Evolutionary conservation across 2,888 invertebrate species (phyloP), one percentile per base, ranked within the genome.

Genomic region (Cepaea hortensis): DNA sequence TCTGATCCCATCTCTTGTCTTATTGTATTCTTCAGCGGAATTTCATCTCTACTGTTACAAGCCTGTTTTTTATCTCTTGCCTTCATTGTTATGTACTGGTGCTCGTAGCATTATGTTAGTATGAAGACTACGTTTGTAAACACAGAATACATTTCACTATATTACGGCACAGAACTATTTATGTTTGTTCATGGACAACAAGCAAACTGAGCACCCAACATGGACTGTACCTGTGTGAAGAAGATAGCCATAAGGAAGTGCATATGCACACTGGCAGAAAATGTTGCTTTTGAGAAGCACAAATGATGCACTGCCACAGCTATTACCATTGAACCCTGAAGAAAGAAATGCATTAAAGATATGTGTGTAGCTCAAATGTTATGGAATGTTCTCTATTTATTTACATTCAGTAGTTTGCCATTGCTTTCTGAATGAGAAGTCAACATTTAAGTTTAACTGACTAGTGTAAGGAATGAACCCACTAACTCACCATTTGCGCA

Each of bases 201-300:
- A 13, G 9, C 55, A 48, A 15, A 50, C 13, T n/a, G 35, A 77
- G 13, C 1, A 50, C 13, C 3, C 48, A 20, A 9, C 85, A 55
- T 6, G 55, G 55, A 55, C 55, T 55, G 55, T 88, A 94, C 94
- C 91, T 93, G 92, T 48, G 93, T 92, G 46, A 92, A 92, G 88
- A 93, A 90, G 82, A 92, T 89, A 72, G 93, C 93, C 89, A 94
- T 93, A 86, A 91, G 90, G 91, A 93, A 91, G 87, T 94, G 94
- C 93, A 93, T 93, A 82, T 93, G 90, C 18, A 94, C 91, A 87
- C 92, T 92, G 88, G 93, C 92, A 65, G 93, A 90, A 88, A 94
- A 93, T 90, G 92, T 93, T 76, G 93, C 89, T 73, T 90, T 87
- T 48, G 91, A 84, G 65, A 90, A 89, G 87, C 92, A 93, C 35